Conservation (phyloP, 1,140 invertebrate genomes). For the Papilio dardanus region DNA sequence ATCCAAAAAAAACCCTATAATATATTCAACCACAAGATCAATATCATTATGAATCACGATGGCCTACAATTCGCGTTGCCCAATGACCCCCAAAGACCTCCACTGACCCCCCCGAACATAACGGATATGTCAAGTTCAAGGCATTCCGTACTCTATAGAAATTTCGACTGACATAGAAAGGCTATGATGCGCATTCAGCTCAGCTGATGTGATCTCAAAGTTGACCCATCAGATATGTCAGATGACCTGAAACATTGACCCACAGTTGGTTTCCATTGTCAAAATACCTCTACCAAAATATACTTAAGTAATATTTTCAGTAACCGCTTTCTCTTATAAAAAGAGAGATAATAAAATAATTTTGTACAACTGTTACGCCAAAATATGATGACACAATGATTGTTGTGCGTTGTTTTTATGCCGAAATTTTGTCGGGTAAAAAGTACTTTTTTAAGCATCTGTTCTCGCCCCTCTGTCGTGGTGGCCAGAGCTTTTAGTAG, state of each 20-base stretch:
- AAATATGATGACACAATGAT: too few relatives aligned
- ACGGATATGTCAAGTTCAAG: slow-evolving; percentile 32
- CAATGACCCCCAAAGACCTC: neutral
- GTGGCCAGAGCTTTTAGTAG: too few relatives aligned
- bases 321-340: too few relatives aligned
- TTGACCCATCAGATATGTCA: neutral
- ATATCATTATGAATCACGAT: neutral
- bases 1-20: neutral
- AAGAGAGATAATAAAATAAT: too few relatives aligned
- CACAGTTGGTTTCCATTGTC: neutral
- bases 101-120: slow-evolving; percentile 18
- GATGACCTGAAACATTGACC: neutral
- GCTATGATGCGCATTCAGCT: neutral
- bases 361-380: too few relatives aligned
- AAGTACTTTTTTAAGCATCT: too few relatives aligned
- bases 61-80: slow-evolving; percentile 28
- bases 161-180: slow-evolving; percentile 22
- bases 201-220: neutral
- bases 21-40: neutral
- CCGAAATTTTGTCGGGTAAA: too few relatives aligned
- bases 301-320: too few relatives aligned
- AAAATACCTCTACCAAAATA: neutral
- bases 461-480: too few relatives aligned
- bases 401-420: too few relatives aligned
- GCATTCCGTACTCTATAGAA: slow-evolving; percentile 16